These are phyloP conservation scores for Ammodytes marinus DNA, from an alignment of 2,113 vertebrate genomes.

Conservation along the genomic window DNA sequence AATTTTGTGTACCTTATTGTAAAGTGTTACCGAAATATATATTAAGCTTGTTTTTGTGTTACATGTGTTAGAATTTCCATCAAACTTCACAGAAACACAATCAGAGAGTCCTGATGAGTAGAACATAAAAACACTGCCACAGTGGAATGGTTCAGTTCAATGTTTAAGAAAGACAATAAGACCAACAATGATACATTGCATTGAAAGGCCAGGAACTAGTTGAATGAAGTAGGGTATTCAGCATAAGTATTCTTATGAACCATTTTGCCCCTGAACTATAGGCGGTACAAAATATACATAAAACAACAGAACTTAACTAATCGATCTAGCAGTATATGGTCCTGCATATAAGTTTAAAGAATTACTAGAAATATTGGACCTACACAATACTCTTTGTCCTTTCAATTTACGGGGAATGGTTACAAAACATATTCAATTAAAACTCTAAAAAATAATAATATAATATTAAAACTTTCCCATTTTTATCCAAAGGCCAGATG, in stretches of 20 bases:
- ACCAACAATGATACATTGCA: background rate
- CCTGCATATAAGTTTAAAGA: background rate
- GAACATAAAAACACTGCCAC: background rate
- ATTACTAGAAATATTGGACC: background rate
- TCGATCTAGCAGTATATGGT: background rate
- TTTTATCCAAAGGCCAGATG: constrained; percentile 20
- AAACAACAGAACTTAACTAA: background rate
- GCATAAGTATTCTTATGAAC: background rate
- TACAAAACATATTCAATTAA: constrained; percentile 22
- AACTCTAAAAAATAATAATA: constrained; percentile 24
- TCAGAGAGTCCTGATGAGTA: background rate
- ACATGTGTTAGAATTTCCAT: background rate
- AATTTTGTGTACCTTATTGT: too few relatives aligned
- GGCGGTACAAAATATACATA: constrained; percentile 30
- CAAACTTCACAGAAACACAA: constrained; percentile 8
- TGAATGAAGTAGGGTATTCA: constrained; percentile 11
- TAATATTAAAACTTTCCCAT: constrained; percentile 30
- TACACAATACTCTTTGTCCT: background rate
- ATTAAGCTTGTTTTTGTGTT: too few relatives aligned
- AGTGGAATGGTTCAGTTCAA: background rate
- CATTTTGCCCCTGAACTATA: constrained; percentile 12
- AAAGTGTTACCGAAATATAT: background rate
- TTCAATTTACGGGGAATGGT: constrained; percentile 7
- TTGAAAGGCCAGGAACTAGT: constrained; percentile 6
- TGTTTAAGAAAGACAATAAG: constrained; percentile 5